These are phyloP conservation scores for Paedocypris sp. DNA, from an alignment of 2,113 vertebrate species.

Conservation along the genomic window DNA sequence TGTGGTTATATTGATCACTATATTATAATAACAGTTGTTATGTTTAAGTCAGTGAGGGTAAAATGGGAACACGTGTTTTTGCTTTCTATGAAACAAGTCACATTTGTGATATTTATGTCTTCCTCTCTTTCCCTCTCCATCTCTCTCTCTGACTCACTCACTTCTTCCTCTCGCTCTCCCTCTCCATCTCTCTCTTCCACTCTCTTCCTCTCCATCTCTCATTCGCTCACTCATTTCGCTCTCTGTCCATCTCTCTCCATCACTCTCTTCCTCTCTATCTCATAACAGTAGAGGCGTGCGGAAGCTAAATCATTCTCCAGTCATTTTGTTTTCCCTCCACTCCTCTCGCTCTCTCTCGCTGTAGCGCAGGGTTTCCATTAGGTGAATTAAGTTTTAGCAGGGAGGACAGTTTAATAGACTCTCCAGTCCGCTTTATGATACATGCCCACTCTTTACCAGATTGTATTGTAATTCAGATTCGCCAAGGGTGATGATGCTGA, in stretches of 20 bases:
- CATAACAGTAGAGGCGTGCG: neutral
- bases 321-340: neutral
- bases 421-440: conserved; percentile 38
- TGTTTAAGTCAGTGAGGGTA: too few species aligned
- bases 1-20: too few species aligned
- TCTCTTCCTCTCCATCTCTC: too few species aligned
- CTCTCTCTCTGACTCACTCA: too few species aligned
- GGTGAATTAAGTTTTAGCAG: conserved; percentile 45
- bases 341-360: neutral
- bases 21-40: too few species aligned
- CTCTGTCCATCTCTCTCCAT: neutral
- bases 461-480: conserved; percentile 23
- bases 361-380: conserved; percentile 44
- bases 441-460: conserved; percentile 34
- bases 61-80: too few species aligned
- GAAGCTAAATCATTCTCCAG: neutral
- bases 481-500: conserved; percentile 11
- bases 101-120: too few species aligned
- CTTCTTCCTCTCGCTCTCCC: too few species aligned
- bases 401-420: conserved; percentile 47
- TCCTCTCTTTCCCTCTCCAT: too few species aligned
- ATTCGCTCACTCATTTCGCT: too few species aligned
- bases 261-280: neutral
- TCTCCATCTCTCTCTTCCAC: too few species aligned
- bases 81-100: too few species aligned